Base-by-base conservation (phyloP, 2,797 vertebrate species). In the Macroramphosus scolopax region DNA sequence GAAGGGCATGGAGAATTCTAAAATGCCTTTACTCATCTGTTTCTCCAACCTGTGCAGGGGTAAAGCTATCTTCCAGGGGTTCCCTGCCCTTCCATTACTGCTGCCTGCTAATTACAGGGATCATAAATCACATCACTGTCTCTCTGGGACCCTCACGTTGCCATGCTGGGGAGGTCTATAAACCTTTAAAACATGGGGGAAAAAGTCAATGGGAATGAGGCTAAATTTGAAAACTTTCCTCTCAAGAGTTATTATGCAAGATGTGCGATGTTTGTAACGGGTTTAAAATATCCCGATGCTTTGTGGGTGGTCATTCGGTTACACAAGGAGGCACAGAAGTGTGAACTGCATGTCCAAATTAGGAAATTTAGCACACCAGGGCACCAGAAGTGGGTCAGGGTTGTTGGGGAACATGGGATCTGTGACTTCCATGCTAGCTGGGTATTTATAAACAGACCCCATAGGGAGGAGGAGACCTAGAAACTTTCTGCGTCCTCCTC, bases 401-500 rank as follows among this genome's bases (percentile, higher is more conserved):
- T 88, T 84, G 77, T 88, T 79, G 80, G 77, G 74, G 80, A 85
- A 84, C 82, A 84, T 74, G 78, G 77, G 71, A 84, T 85, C 75
- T 72, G 78, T 84, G 82, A 82, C 85, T 80, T 78, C 80, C 76
- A 80, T 70, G 66, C 64, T 73, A 63, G 70, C 58, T 68, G 80
- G 79, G 70, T 89, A 89, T 89, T 89, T 88, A 88, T 90, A 88
- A 85, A 85, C 78, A 80, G 68, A 76, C 66, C 76, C 76, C 80
- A 78, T 65, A 53, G 80, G 80, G 76, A 83, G 60, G 24, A 79
- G 63, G 59, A 86, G 86, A 86, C 86, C 84, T 83, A 87, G 80
- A 88, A 88, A 88, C 73, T 69, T 58, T 48, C 65, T 33, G 56
- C 64, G 75, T 78, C 71, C 77, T 79, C 78, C 54, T 46, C 54